These are phyloP conservation scores for Ceratosolen solmsi DNA, from an alignment of 1,140 invertebrate species.

Conservation along the genomic window DNA sequence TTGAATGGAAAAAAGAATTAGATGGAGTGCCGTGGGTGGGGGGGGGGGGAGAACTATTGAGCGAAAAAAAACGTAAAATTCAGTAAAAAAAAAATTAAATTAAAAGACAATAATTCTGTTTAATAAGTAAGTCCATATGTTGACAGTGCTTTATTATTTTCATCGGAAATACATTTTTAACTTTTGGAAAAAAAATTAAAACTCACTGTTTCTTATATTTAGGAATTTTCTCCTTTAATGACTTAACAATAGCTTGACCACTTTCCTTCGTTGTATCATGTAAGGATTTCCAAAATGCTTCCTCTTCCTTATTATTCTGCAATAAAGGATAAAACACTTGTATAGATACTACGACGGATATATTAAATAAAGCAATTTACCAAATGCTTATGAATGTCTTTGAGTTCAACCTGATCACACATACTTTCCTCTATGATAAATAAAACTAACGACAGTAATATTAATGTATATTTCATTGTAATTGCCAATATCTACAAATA, in stretches of 20 bases:
- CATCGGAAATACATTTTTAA: background rate
- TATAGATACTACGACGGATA: too few relatives aligned
- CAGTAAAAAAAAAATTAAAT: too few relatives aligned
- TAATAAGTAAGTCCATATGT: too few relatives aligned
- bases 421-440: background rate
- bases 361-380: background rate
- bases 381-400: background rate
- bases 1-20: too few relatives aligned
- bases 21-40: too few relatives aligned
- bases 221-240: background rate
- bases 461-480: background rate
- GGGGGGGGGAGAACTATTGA: too few relatives aligned
- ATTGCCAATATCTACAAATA: background rate
- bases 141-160: too few relatives aligned
- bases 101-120: too few relatives aligned
- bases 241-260: background rate
- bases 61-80: too few relatives aligned
- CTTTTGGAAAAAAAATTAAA: background rate
- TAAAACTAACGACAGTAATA: background rate
- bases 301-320: background rate
- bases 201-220: background rate
- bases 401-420: background rate
- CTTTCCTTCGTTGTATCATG: background rate
- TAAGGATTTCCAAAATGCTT: background rate
- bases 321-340: background rate